These are phyloP conservation scores for Regulus satrapa DNA, from an alignment of 2,113 vertebrate species.

Conservation along the genomic window DNA sequence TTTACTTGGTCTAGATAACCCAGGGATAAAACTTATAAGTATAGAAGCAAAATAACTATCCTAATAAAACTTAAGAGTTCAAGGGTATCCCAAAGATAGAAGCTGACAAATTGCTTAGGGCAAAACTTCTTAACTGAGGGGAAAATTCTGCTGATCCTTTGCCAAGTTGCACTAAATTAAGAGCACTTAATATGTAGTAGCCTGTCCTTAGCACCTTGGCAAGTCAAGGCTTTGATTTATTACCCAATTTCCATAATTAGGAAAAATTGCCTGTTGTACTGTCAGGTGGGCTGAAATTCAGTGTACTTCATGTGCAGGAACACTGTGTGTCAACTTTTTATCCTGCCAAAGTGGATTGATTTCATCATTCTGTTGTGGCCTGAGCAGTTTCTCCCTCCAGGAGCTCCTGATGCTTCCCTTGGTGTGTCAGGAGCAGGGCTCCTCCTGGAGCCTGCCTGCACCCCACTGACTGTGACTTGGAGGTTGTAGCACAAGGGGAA, in stretches of 20 bases:
- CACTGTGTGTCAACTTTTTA: background rate
- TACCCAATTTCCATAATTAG: background rate
- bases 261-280: background rate
- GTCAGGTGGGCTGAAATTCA: background rate
- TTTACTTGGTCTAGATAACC: slow-evolving; percentile 59
- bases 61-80: slow-evolving; percentile 23
- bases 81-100: slow-evolving; percentile 19
- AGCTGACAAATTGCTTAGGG: slow-evolving; percentile 15
- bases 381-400: background rate
- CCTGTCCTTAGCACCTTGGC: background rate
- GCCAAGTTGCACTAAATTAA: background rate
- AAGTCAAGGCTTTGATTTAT: background rate
- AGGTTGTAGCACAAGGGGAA: background rate
- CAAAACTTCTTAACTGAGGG: background rate
- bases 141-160: background rate
- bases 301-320: background rate
- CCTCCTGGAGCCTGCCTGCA: background rate
- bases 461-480: background rate
- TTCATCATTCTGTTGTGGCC: background rate
- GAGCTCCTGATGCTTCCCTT: background rate
- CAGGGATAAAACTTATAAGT: slow-evolving; percentile 9
- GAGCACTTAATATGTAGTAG: background rate
- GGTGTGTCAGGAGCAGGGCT: background rate
- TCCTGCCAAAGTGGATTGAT: background rate
- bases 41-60: slow-evolving; percentile 10